These are phyloP conservation scores for Plutomurus gul DNA, from an alignment of 1,140 invertebrate genomes.

Conservation along the genomic window DNA sequence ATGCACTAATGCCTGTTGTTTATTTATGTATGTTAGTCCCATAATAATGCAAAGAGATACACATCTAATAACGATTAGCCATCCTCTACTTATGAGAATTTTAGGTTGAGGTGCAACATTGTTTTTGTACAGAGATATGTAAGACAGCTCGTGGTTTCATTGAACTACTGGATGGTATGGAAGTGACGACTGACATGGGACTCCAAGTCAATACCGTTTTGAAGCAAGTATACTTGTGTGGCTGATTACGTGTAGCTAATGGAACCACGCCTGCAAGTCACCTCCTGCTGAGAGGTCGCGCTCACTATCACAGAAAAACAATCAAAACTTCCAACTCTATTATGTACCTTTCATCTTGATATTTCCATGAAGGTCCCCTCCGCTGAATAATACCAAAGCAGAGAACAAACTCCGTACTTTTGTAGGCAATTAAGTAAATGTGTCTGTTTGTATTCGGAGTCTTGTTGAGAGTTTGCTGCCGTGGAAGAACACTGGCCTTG, in stretches of 20 bases:
- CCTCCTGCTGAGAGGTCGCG: constrained; percentile 49
- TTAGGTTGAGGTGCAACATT: too few relatives aligned
- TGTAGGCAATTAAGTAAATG: too few relatives aligned
- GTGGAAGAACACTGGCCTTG: background rate
- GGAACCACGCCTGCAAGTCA: constrained; percentile 49
- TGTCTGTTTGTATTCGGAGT: background rate
- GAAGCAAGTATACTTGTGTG: constrained; percentile 8
- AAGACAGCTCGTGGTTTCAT: too few relatives aligned
- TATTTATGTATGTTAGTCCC: too few relatives aligned
- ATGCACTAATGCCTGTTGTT: too few relatives aligned
- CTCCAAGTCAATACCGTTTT: constrained; percentile 1
- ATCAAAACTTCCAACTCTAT: constrained; percentile 47
- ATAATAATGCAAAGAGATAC: too few relatives aligned
- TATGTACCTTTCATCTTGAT: constrained; percentile 42
- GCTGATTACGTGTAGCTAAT: constrained; percentile 46
- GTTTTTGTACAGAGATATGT: too few relatives aligned
- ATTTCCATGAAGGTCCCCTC: constrained; percentile 43
- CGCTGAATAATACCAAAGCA: too few relatives aligned
- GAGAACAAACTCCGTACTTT: too few relatives aligned
- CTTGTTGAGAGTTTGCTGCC: background rate
- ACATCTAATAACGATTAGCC: too few relatives aligned
- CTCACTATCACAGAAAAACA: constrained; percentile 42
- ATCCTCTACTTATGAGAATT: too few relatives aligned
- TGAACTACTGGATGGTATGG: too few relatives aligned
- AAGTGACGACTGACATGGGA: background rate